Evolutionary conservation across 2,888 invertebrate species (phyloP).

Genomic region (Machimus rusticus): DNA sequence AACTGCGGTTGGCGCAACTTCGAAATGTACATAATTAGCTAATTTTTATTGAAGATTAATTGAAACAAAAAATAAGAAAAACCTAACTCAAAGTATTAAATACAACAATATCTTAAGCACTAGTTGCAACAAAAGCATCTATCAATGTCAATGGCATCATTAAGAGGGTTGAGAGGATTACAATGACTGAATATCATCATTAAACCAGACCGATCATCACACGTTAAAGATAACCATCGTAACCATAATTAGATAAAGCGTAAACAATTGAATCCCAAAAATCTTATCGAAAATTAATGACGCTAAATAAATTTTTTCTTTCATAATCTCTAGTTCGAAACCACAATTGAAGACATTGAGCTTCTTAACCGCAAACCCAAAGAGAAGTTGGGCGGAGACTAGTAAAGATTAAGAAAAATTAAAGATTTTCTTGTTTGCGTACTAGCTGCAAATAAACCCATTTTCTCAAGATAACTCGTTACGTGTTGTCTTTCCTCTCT

Average conservation of each 20-base stretch:
- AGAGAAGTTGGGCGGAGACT: not conserved
- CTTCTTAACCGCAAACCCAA: not conserved
- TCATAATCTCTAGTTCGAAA: not conserved
- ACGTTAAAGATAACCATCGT: not conserved
- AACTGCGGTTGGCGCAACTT: too few species aligned
- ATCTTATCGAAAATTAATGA: not conserved
- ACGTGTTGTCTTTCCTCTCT: not conserved
- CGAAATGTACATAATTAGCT: too few species aligned
- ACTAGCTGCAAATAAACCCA: not conserved
- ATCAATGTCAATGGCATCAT: not conserved
- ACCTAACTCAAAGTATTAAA: too few species aligned
- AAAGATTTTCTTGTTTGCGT: not conserved
- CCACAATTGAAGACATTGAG: not conserved
- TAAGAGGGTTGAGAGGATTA: not conserved
- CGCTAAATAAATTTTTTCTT: not conserved
- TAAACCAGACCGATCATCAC: not conserved
- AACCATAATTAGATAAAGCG: not conserved
- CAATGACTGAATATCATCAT: not conserved
- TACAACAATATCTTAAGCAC: not conserved
- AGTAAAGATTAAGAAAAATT: not conserved
- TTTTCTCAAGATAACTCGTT: not conserved
- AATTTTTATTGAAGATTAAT: too few species aligned
- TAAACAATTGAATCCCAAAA: not conserved
- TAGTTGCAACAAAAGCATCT: not conserved
- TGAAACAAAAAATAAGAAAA: too few species aligned